Evolutionary conservation across 2,888 invertebrate species (phyloP).

Genomic region (Hyppa rectilinea): DNA sequence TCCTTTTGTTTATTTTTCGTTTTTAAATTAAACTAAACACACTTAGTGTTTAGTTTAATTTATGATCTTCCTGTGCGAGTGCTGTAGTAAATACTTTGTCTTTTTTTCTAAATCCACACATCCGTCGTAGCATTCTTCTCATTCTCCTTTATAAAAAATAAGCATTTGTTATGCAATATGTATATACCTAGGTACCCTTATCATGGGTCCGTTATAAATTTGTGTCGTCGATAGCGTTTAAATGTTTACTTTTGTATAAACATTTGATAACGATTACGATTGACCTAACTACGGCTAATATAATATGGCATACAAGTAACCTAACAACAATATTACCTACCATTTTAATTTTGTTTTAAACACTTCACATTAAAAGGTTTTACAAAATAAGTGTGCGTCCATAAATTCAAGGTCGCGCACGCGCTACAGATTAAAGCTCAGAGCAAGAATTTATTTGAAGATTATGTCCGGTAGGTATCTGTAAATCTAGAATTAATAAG

Average conservation of each 20-base stretch:
- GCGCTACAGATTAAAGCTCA: background rate
- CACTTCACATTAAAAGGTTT: background rate
- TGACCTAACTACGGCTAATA: background rate
- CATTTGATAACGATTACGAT: constrained; percentile 7
- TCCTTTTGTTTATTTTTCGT: too few species aligned
- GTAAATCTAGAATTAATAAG: background rate
- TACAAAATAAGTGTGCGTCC: background rate
- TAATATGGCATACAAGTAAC: background rate
- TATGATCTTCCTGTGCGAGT: too few species aligned
- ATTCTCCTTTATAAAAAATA: background rate
- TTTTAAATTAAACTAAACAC: too few species aligned
- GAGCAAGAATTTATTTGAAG: background rate
- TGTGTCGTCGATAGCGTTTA: background rate
- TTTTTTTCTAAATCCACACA: background rate
- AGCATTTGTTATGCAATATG: background rate
- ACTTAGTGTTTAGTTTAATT: too few species aligned
- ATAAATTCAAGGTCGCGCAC: background rate
- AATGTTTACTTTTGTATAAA: background rate
- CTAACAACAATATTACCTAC: too few species aligned
- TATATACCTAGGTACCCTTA: background rate
- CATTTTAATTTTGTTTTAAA: background rate
- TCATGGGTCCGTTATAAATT: too few species aligned
- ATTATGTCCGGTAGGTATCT: background rate
- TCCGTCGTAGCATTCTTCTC: background rate
- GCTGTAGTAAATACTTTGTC: too few species aligned